These are phyloP conservation scores for Agelaius tricolor DNA, from an alignment of 2,113 vertebrate genomes.

Conservation along the genomic window DNA sequence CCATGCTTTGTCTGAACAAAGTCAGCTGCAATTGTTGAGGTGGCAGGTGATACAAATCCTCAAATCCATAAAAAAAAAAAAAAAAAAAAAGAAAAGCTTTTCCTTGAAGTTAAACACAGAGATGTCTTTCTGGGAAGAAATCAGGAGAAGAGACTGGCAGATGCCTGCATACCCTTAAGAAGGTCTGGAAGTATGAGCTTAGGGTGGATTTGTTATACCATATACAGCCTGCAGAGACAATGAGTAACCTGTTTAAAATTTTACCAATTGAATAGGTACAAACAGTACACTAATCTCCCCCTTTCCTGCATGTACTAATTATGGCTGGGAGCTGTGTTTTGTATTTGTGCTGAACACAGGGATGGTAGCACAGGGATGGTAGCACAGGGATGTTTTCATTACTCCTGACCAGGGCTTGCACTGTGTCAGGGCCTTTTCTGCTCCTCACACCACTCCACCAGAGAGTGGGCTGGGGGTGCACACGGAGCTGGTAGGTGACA, in stretches of 20 bases:
- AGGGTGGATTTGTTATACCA: not conserved
- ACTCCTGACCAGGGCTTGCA: not conserved
- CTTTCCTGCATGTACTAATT: not conserved
- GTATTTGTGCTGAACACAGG: not conserved
- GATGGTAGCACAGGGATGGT: not conserved
- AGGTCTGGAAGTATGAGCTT: not conserved
- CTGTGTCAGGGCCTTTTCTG: not conserved
- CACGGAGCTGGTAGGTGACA: not conserved
- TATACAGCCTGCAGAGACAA: not conserved
- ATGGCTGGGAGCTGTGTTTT: not conserved
- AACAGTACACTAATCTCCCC: not conserved
- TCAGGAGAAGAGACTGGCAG: not conserved
- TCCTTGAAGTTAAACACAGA: not conserved
- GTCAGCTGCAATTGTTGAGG: not conserved
- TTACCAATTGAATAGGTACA: not conserved
- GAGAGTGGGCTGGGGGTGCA: fast-evolving
- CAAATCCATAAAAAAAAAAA: not conserved
- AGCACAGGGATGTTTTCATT: not conserved
- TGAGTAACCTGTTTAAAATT: not conserved
- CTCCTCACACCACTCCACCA: not conserved
- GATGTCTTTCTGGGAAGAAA: not conserved
- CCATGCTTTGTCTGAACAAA: not conserved
- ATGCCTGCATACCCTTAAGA: not conserved
- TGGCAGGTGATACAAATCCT: not conserved
- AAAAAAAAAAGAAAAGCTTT: not conserved